These are phyloP conservation scores for Catajapyx aquilonaris DNA, from an alignment of 1,140 invertebrate genomes.

Conservation along the genomic window DNA sequence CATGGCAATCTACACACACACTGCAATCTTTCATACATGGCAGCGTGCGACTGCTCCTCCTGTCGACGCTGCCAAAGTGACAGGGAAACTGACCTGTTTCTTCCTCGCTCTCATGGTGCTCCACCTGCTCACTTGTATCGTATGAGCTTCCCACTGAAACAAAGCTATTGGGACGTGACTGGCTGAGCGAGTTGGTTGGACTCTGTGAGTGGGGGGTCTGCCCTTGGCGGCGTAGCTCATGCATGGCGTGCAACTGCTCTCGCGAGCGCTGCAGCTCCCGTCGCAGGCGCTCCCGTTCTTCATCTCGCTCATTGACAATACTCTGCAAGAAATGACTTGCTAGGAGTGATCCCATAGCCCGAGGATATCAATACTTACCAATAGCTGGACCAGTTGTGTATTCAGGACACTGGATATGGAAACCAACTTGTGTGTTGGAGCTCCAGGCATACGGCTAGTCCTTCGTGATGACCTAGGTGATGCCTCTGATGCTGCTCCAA, in stretches of 20 bases:
- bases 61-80: not conserved
- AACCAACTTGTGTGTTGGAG: constrained; percentile 27
- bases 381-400: constrained; percentile 30
- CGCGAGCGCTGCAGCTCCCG: constrained; percentile 43
- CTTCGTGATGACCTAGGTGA: constrained; percentile 18
- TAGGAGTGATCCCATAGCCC: not conserved
- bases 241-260: constrained; percentile 44
- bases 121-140: not conserved
- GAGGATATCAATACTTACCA: constrained; percentile 20
- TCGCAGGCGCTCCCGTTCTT: constrained; percentile 46
- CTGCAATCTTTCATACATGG: too few species aligned
- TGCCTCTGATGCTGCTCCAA: constrained; percentile 13
- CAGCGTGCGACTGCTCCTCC: not conserved
- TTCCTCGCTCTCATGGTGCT: not conserved
- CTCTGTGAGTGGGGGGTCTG: not conserved
- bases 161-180: constrained; percentile 4
- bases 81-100: not conserved
- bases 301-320: constrained; percentile 46
- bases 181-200: constrained; percentile 3
- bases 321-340: constrained; percentile 25
- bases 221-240: constrained; percentile 18
- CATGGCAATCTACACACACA: too few species aligned
- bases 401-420: constrained; percentile 28
- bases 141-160: constrained; percentile 1
- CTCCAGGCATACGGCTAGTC: constrained; percentile 22